phyloP scores from a whole-genome alignment of 2,113 vertebrate species.

The Callithrix jacchus region DNA sequence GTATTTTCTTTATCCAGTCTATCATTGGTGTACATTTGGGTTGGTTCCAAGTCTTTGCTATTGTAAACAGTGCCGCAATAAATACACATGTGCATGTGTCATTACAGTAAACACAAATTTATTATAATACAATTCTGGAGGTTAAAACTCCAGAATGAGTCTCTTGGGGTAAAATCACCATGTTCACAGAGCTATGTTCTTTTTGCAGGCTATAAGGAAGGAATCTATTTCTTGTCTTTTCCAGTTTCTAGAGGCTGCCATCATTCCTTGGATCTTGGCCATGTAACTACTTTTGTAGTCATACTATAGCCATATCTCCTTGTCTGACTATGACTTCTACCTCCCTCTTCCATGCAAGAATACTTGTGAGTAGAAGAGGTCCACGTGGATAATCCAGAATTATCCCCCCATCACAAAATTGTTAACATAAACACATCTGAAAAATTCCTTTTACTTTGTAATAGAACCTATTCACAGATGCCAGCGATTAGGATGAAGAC shows the following conservation, averaged over 20 bases:
- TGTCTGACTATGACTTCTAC: not conserved
- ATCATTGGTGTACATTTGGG: too few relatives aligned
- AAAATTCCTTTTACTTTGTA: not conserved
- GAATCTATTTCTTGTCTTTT: not conserved
- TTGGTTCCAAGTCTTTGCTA: too few relatives aligned
- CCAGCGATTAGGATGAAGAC: not conserved
- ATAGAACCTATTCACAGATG: not conserved
- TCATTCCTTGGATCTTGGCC: not conserved
- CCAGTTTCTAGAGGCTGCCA: not conserved
- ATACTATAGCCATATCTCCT: not conserved
- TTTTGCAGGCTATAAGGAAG: not conserved
- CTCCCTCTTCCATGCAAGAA: not conserved
- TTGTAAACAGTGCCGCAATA: too few relatives aligned
- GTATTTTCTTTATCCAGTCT: too few relatives aligned
- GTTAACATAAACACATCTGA: not conserved
- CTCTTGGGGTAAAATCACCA: not conserved
- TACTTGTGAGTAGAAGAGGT: not conserved
- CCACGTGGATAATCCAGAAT: not conserved
- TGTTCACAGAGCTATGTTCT: not conserved
- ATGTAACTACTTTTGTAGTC: not conserved
- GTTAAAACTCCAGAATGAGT: not conserved
- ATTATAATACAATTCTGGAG: not conserved
- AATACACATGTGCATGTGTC: too few relatives aligned
- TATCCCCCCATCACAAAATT: not conserved
- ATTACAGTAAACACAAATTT: not conserved